Conservation (phyloP, 2,888 invertebrate species). For the Aplocera efformata region DNA sequence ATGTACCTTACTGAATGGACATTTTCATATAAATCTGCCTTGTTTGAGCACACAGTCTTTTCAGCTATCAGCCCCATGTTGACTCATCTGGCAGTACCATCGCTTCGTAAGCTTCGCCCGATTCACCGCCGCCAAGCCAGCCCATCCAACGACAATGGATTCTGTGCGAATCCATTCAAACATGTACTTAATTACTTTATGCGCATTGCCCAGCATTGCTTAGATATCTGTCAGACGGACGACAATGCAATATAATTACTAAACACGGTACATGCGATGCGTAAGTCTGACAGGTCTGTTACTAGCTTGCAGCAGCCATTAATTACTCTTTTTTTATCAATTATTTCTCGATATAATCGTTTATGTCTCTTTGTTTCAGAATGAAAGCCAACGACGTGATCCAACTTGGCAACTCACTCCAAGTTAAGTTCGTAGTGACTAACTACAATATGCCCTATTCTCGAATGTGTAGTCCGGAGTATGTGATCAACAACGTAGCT, state of each 20-base stretch:
- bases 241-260: too few species aligned
- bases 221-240: too few species aligned
- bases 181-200: too few species aligned
- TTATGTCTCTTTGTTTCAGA: slow-evolving; percentile 26
- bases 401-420: slow-evolving; percentile 39
- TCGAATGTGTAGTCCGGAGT: slow-evolving; percentile 36
- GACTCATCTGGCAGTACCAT: not conserved
- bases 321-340: too few species aligned
- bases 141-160: slow-evolving; percentile 1
- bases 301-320: not conserved
- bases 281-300: too few species aligned
- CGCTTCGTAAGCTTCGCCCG: too few species aligned
- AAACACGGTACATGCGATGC: too few species aligned
- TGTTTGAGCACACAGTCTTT: slow-evolving; percentile 1
- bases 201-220: too few species aligned
- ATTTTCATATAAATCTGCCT: not conserved
- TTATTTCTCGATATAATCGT: not conserved
- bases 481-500: slow-evolving; percentile 36
- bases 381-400: slow-evolving; percentile 38
- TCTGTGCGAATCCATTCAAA: not conserved
- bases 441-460: slow-evolving; percentile 40
- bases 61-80: slow-evolving; percentile 5
- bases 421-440: slow-evolving; percentile 33
- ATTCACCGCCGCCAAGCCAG: not conserved
- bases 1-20: too few species aligned